Evolutionary conservation across 2,888 invertebrate species (phyloP), one percentile per base, ranked within the genome.

Genomic region (Marasmarcha lunaedactyla): DNA sequence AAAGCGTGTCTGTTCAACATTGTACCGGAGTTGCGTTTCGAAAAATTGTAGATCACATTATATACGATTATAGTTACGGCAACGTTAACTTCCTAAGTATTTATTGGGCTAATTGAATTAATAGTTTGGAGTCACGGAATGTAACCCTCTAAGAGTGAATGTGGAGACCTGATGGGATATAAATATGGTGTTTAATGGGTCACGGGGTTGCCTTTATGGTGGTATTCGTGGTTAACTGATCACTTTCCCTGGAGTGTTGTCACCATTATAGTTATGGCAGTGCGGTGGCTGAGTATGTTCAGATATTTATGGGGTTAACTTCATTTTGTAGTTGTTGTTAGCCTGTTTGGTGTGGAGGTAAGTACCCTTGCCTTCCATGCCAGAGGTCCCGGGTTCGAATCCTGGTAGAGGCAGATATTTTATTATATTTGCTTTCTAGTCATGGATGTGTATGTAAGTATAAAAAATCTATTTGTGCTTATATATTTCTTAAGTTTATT

Each of bases 81-180:
- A 67, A 68, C 65, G 20, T 20, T 20, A 7, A 20, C 20, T 20
- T 20, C 7, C 20, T 52, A 58, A 59, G 52, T 77, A 79, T 76
- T 81, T 76, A 79, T 77, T 68, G 71, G 59, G 58, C 54, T 77
- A 79, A 79, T 79, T 79, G 72, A 69, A 72, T 67, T 70, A 76
- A 79, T 69, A 69, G 67, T 49, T 49, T 36, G 39, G 40, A 67
- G 78, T 72, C 81, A 81, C 81, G 81, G 59, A 53, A 67, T 47
- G 41, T 35, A 3, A 11, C 30, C 30, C 30, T 30, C 11, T 30
- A 7, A n/a, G 2, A n/a, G 6, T 11, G n/a, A 11, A 4, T 30
- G n/a, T 30, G 6, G 2, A n/a, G 2, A 30, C 30, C 11, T 47
- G 44, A 47, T 52, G 46, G 51, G 48, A 49, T 52, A 57, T 62